phyloP scores from a whole-genome alignment of 1,140 invertebrate genomes.

The Diuraphis noxia region DNA sequence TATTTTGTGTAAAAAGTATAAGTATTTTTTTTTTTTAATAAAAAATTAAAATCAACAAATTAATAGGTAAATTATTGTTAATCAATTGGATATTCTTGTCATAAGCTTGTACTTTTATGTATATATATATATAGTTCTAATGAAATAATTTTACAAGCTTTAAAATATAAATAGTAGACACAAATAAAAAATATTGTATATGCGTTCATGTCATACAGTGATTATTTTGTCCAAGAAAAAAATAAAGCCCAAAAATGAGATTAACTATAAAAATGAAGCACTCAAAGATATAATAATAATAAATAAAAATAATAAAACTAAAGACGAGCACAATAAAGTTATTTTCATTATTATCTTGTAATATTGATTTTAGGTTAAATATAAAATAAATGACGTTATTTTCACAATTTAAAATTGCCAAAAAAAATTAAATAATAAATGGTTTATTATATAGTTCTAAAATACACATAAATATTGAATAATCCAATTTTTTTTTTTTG shows the following conservation, averaged over 20 bases:
- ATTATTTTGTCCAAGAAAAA: conserved; percentile 37
- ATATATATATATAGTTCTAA: neutral
- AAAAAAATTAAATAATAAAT: conserved; percentile 43
- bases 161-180: conserved; percentile 1
- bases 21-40: neutral
- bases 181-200: conserved; percentile 13
- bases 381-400: conserved; percentile 33
- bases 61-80: neutral
- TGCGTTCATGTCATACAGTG: conserved; percentile 26
- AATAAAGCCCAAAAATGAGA: conserved; percentile 43
- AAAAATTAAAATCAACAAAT: neutral
- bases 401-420: conserved; percentile 14
- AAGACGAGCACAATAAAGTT: conserved; percentile 40
- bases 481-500: conserved; percentile 27
- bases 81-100: neutral
- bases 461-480: conserved; percentile 46
- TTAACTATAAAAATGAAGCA: conserved; percentile 45
- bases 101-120: neutral
- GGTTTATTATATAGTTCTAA: conserved; percentile 39
- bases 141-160: neutral
- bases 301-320: conserved; percentile 47
- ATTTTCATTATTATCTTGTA: conserved; percentile 39
- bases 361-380: conserved; percentile 25
- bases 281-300: conserved; percentile 41
- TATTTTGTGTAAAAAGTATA: neutral